A percentile compares a stretch with the other conserved stretches of the same genome.
phyloP scores from a whole-genome alignment of 2,888 invertebrate genomes.

The Carpatolechia fugitivella region DNA sequence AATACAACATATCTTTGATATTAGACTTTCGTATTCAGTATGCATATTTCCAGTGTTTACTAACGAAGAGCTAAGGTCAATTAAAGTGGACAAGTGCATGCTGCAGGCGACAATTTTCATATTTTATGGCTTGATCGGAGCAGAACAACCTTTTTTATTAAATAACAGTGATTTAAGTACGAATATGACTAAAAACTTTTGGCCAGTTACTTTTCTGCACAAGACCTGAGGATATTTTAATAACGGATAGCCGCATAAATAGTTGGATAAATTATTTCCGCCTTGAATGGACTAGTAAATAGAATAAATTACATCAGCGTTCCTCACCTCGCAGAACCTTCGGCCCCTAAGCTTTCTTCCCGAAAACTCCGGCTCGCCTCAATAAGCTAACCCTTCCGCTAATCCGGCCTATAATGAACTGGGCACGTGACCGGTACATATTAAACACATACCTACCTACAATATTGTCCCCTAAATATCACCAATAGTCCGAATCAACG shows the following conservation, averaged over 20 bases:
- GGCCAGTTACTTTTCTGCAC: too few species aligned
- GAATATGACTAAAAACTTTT: too few species aligned
- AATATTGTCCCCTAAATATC: constrained; percentile 7
- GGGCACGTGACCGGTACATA: constrained; percentile 39
- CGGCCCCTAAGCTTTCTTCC: constrained; percentile 18
- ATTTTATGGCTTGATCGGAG: constrained; percentile 9
- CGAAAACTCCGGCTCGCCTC: constrained; percentile 38
- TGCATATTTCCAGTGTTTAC: not conserved
- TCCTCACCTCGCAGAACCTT: not conserved
- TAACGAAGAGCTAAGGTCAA: too few species aligned
- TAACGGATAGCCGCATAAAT: not conserved
- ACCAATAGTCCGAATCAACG: constrained; percentile 1
- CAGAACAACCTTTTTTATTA: not conserved
- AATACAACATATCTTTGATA: not conserved
- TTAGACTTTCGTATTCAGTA: not conserved
- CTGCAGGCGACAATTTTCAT: constrained; percentile 12
- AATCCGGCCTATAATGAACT: constrained; percentile 65
- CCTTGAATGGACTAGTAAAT: not conserved
- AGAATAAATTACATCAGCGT: constrained; percentile 4
- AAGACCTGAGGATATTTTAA: not conserved
- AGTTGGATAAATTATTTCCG: not conserved
- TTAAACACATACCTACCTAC: constrained; percentile 37
- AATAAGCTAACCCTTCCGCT: constrained; percentile 59
- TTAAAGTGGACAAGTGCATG: constrained; percentile 3
- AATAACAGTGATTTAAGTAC: too few species aligned